phyloP scores from a whole-genome alignment of 2,888 invertebrate species.

The Luffia ferchaultella region DNA sequence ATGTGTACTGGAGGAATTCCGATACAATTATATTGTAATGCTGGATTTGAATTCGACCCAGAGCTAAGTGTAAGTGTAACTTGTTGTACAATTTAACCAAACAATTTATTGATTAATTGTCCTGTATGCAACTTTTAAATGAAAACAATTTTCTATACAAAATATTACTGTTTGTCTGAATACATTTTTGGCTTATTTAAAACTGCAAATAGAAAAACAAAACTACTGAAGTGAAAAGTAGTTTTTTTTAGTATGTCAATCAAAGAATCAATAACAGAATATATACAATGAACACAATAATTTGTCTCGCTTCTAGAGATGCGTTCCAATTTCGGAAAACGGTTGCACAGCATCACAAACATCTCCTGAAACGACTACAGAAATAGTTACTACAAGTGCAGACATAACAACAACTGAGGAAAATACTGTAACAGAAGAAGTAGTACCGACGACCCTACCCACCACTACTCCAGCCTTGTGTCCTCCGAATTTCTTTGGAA shows the following conservation, averaged over 20 bases:
- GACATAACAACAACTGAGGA: neutral
- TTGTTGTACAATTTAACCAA: too few relatives aligned
- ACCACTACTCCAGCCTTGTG: conserved; percentile 12
- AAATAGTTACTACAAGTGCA: neutral
- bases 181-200: too few relatives aligned
- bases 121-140: too few relatives aligned
- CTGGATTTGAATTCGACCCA: conserved; percentile 18
- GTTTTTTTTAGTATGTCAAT: too few relatives aligned
- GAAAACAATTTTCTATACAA: too few relatives aligned
- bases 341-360: conserved; percentile 3
- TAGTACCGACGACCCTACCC: conserved; percentile 10
- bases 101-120: too few relatives aligned
- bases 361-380: neutral
- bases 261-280: too few relatives aligned
- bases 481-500: conserved; percentile 19
- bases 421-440: neutral
- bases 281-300: too few relatives aligned
- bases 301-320: conserved; percentile 6
- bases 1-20: conserved; percentile 15
- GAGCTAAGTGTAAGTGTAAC: neutral
- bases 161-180: too few relatives aligned
- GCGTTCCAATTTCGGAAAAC: conserved; percentile 6
- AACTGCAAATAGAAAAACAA: too few relatives aligned
- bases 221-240: too few relatives aligned
- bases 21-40: conserved; percentile 7